These are phyloP conservation scores for Notolepis coatsorum DNA, from an alignment of 2,797 vertebrate species.

Conservation along the genomic window DNA sequence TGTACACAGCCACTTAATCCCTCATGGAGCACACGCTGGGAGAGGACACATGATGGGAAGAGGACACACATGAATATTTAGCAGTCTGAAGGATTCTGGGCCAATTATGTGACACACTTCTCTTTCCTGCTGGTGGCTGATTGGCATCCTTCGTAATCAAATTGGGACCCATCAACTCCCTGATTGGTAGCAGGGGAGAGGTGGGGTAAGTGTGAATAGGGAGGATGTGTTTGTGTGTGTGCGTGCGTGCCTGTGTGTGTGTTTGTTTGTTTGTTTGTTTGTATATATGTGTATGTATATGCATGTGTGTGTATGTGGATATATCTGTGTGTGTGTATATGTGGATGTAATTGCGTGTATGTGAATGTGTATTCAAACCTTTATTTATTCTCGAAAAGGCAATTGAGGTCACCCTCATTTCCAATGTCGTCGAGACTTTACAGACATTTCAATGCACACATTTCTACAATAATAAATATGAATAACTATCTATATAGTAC, in stretches of 20 bases:
- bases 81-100: constrained; percentile 24
- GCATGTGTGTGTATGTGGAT: not conserved
- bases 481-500: no score
- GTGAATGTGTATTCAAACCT: no score
- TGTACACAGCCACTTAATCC: constrained; percentile 17
- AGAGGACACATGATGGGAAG: no score
- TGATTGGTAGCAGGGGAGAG: constrained; percentile 47
- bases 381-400: no score
- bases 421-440: no score
- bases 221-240: not conserved
- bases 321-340: constrained; percentile 1
- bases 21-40: not conserved
- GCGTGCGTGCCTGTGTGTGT: not conserved
- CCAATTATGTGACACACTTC: constrained; percentile 44
- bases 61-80: constrained; percentile 60
- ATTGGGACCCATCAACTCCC: constrained; percentile 36
- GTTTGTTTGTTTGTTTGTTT: not conserved
- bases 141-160: constrained; percentile 54
- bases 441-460: no score
- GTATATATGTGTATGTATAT: not conserved
- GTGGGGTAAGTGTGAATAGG: not conserved
- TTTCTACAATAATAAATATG: no score
- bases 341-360: not conserved
- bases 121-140: constrained; percentile 43
- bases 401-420: no score